Base-by-base conservation (phyloP, 2,888 invertebrate genomes). In the Drosophila formosana region DNA sequence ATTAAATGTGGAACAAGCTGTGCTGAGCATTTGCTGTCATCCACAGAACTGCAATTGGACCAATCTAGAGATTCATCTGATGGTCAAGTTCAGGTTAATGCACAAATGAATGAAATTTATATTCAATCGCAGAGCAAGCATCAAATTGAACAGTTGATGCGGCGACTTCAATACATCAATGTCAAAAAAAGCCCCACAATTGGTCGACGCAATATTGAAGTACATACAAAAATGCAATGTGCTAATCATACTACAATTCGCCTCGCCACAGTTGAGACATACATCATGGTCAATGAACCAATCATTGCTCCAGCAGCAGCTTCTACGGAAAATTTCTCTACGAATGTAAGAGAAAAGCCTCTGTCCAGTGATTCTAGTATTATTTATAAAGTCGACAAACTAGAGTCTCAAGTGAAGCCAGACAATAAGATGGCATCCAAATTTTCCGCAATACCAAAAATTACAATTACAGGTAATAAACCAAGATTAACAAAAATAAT, bases 161-260 rank as follows among this genome's bases (percentile, higher is more conserved):
- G 97, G 6, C 95, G 96, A 89, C 96, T 99, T 79, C 96, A 98
- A 55, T 99, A 99, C 93, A 96, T 96, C 7, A 99, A 99, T 93
- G 95, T 96, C 11, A 95, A 98, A 64, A 95, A 96, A 84, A 97
- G 96, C 93, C 98, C 99, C 13, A 98, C 98, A n/a, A 98, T 98
- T 4, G 99, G 99, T 4, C 94, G 98, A 4, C 94, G 99, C 26
- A 98, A 97, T 90, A 92, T 93, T 58, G 92, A 93, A 76, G 90
- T 92, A 1, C 90, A 90, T 2, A 91, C 92, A 23, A 91, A 92
- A 8, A 85, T 92, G 69, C 87, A 90, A 68, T 92, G 93, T 65
- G 82, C 85, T 2, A 92, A 92, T 73, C 91, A 92, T 65, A 92
- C 90, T 53, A 82, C 89, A 0, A 82, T 92, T 23, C 90, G 91